These are phyloP conservation scores for Ashinkailepas kermadecensis DNA, from an alignment of 2,888 invertebrate species.

Conservation along the genomic window DNA sequence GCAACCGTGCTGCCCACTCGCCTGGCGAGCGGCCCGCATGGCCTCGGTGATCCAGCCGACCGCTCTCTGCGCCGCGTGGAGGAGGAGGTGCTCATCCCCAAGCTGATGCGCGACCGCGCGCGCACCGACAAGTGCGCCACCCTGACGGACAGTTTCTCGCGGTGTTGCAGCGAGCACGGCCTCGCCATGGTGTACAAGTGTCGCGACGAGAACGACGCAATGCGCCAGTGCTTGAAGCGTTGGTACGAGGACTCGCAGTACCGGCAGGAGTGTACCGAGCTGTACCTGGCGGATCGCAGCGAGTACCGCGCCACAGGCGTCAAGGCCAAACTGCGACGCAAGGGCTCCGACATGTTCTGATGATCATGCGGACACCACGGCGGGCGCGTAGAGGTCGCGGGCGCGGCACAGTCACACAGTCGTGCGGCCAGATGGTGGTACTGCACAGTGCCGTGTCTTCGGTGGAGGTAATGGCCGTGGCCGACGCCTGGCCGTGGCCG, in stretches of 20 bases:
- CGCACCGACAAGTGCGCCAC: constrained; percentile 65
- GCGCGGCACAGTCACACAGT: too few species aligned
- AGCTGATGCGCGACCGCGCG: constrained; percentile 76
- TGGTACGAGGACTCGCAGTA: constrained; percentile 77
- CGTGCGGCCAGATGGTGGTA: too few species aligned
- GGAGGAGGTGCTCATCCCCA: constrained; percentile 76
- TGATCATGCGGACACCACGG: too few species aligned
- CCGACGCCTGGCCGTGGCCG: too few species aligned
- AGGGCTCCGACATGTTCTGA: too few species aligned
- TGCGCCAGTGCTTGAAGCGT: constrained; percentile 60
- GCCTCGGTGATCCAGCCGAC: constrained; percentile 74
- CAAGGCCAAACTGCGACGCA: background rate
- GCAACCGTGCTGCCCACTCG: too few species aligned
- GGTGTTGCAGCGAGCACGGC: constrained; percentile 61
- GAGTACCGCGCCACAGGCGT: constrained; percentile 71
- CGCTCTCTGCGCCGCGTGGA: constrained; percentile 77
- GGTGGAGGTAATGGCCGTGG: too few species aligned
- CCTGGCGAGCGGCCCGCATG: background rate
- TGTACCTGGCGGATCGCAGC: constrained; percentile 71
- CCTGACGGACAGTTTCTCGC: constrained; percentile 58
- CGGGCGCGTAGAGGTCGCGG: too few species aligned
- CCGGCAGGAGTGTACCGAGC: constrained; percentile 60
- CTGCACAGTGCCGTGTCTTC: too few species aligned
- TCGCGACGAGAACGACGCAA: constrained; percentile 56
- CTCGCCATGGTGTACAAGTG: constrained; percentile 67